Percentiles rank a stretch among this genome's conserved stretches.
Conservation (phyloP, 2,797 vertebrate species). For the Alectoris magna region DNA sequence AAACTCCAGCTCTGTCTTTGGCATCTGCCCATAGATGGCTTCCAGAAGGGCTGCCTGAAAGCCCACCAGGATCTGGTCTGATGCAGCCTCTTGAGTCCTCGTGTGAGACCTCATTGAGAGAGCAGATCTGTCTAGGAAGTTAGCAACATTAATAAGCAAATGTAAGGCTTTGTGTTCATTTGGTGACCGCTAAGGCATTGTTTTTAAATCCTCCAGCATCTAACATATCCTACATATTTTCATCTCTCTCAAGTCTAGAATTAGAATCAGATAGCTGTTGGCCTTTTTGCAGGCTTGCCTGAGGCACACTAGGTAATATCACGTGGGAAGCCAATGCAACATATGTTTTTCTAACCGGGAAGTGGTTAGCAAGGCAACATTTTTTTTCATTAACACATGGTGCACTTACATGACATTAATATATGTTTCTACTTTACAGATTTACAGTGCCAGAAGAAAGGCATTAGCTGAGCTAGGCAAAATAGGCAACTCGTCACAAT, state of each 20-base stretch:
- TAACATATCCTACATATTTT: conserved; percentile 52
- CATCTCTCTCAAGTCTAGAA: conserved; percentile 57
- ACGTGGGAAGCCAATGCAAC: conserved; percentile 48
- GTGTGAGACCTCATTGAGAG: neutral
- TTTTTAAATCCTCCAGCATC: conserved; percentile 47
- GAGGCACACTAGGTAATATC: conserved; percentile 49
- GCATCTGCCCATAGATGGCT: neutral
- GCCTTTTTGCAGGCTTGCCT: conserved; percentile 64
- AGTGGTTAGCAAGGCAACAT: conserved; percentile 35
- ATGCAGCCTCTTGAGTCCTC: neutral
- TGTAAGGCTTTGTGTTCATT: conserved; percentile 1
- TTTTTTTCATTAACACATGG: conserved; percentile 56
- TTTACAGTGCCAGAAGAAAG: conserved; percentile 41
- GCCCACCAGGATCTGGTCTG: too few relatives aligned
- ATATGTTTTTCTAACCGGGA: conserved; percentile 57
- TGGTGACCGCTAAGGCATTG: conserved; percentile 52
- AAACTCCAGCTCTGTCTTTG: accelerated
- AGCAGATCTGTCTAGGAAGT: neutral
- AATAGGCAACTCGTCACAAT: neutral
- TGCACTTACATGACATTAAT: conserved; percentile 42
- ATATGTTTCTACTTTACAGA: conserved; percentile 41
- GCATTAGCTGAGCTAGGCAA: conserved; percentile 53
- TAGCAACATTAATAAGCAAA: neutral
- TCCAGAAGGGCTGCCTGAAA: neutral
- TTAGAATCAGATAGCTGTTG: conserved; percentile 71